phyloP scores from a whole-genome alignment of 2,797 vertebrate species.

The Chelidonichthys spinosus region DNA sequence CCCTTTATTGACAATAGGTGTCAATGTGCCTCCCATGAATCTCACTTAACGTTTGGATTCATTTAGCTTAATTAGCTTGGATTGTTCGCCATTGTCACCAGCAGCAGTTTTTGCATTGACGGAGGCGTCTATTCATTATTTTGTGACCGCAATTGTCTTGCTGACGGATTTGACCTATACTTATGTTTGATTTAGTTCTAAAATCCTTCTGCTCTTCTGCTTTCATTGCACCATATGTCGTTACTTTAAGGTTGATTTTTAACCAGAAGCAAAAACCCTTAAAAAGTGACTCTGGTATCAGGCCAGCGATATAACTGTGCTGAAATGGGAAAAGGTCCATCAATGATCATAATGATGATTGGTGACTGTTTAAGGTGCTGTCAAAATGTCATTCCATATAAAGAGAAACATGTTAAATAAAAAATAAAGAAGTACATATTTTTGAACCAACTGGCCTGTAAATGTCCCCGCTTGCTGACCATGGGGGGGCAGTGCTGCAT shows the following conservation, averaged over 20 bases:
- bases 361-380: too few species aligned
- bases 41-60: not conserved
- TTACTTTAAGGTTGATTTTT: not conserved
- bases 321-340: too few species aligned
- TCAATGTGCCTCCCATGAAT: constrained; percentile 5
- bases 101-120: not conserved
- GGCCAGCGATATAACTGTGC: too few species aligned
- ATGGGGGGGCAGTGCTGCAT: constrained; percentile 76
- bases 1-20: not conserved
- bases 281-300: not conserved
- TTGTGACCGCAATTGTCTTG: not conserved
- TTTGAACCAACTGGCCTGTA: too few species aligned
- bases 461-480: constrained; percentile 9
- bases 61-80: not conserved
- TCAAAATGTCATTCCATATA: too few species aligned
- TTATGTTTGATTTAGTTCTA: not conserved
- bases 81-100: not conserved
- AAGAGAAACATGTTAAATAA: too few species aligned
- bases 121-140: not conserved
- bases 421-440: too few species aligned
- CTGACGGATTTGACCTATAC: not conserved
- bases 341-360: too few species aligned
- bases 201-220: not conserved
- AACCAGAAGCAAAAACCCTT: not conserved
- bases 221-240: not conserved